Base-by-base conservation (phyloP, 2,888 invertebrate genomes). In the Diaprepes abbreviatus region DNA sequence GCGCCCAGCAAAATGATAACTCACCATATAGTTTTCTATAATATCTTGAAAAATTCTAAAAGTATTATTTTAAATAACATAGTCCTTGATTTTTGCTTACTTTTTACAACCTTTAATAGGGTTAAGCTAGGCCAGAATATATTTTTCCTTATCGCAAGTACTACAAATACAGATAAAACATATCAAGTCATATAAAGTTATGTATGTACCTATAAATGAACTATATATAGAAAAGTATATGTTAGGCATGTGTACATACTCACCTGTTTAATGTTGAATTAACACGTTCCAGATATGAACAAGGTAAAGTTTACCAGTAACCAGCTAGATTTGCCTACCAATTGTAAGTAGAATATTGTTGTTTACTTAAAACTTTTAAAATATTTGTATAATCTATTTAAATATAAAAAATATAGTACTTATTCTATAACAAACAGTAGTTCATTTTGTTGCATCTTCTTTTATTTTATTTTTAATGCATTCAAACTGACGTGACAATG, bases 181-280 rank as follows among this genome's bases (percentile, higher is more conserved):
- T 59, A 66, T 48, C 50, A 57, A 45, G 48, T 57, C 35, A 57
- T 58, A 68, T 38, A 52, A 62, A 50, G 24, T 55, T 52, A 67
- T 62, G 50, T 48, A 17, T 45, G 14, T 60, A 58, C 58, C 45
- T 55, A 60, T 55, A 65, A 33, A 66, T 57, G 59, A 52, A 40
- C 59, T 16, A 35, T 60, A 60, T 52, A 63, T 63, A 63, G 19
- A 12, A 45, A 36, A 40, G 19, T 50, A 38, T 43, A 14, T 68
- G 50, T 50, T 52, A 24, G 31, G 21, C 28, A 48, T 66, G 43
- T 60, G 28, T 66, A 40, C 59, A 52, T 38, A 66, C 52, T 35
- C 66, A 66, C 59, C 59, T 64, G 69, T 69, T 69, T 69, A 64
- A 55, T 64, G 58, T 63, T 50, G 63, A 69, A 64, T 69, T 69